These are phyloP conservation scores for Leucania comma DNA, from an alignment of 2,888 invertebrate species.

Conservation along the genomic window DNA sequence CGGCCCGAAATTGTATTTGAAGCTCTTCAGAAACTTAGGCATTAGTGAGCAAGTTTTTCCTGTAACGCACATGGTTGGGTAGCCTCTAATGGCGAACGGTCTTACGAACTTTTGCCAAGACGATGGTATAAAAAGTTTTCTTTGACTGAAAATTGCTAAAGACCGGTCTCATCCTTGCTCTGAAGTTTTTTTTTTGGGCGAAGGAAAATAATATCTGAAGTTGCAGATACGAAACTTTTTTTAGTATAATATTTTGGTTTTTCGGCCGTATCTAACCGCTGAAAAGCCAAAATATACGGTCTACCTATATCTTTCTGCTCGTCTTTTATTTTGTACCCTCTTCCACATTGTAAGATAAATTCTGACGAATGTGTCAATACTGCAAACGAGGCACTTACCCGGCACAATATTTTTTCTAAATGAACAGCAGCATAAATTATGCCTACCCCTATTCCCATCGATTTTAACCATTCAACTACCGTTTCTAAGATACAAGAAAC, in stretches of 20 bases:
- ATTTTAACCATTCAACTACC: slow-evolving; percentile 54
- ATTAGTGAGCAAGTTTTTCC: slow-evolving; percentile 84
- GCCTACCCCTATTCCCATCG: slow-evolving; percentile 18
- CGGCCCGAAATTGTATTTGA: slow-evolving; percentile 81
- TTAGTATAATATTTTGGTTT: no score
- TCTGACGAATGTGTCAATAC: not conserved
- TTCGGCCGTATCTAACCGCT: not conserved
- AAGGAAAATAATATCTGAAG: slow-evolving; percentile 66
- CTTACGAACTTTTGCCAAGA: slow-evolving; percentile 75
- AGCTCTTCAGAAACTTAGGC: slow-evolving; percentile 83
- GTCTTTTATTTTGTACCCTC: not conserved
- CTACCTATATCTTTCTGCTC: not conserved
- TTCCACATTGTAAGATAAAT: not conserved
- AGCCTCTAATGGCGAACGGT: slow-evolving; percentile 85
- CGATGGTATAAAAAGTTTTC: slow-evolving; percentile 71
- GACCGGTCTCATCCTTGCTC: slow-evolving; percentile 75
- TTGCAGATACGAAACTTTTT: slow-evolving; percentile 15
- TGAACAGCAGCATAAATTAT: slow-evolving; percentile 16
- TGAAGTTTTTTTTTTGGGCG: slow-evolving; percentile 73
- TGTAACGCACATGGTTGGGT: slow-evolving; percentile 84
- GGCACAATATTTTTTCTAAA: not conserved
- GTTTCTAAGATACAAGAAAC: slow-evolving; percentile 52
- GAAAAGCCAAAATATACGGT: slow-evolving; percentile 1
- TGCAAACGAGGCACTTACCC: not conserved
- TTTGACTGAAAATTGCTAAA: slow-evolving; percentile 77